Base-by-base conservation (phyloP, 2,888 invertebrate genomes). In the Zhuqinia jingwanae region DNA sequence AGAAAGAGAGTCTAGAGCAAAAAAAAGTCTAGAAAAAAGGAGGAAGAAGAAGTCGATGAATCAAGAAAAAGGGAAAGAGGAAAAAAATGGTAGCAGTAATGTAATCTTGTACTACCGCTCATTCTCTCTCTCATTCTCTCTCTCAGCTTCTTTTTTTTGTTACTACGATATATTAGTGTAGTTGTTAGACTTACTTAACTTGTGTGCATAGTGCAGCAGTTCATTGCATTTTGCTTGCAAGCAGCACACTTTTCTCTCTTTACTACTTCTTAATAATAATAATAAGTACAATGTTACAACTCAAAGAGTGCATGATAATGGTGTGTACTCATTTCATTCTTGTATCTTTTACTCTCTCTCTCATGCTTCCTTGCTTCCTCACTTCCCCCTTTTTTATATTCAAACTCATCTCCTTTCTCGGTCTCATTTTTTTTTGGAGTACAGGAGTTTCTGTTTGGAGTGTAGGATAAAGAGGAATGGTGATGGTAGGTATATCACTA, bases 281-380 rank as follows among this genome's bases (percentile, higher is more conserved):
- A 6, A 36, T 8, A 36, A 36, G 3, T 36, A 36, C 36, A 6
- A 6, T 56, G 75, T 45, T 77, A 60, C n/a, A n/a, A n/a, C 20
- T 36, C 20, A 53, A 76, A 30, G 53, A 68, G 60, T 58, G 77
- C 36, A 60, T 77, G 60, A 36, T 77, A 20, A 79, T 85, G 68
- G 77, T 73, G 50, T 85, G 70, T 75, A 36, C 68, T 63, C 85
- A 85, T 79, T 85, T 80, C 75, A 56, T 60, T 70, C 36, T 65
- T 42, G 20, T 50, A 25, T 76, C 42, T n/a, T 56, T 20, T 25
- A n/a, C 73, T 73, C 27, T 56, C 56, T 36, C 56, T 0, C 36
- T n/a, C 36, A 10, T 17, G 3, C n/a, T n/a, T n/a, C n/a, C n/a
- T n/a, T n/a, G n/a, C n/a, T n/a, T n/a, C n/a, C n/a, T n/a, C n/a